phyloP scores from a whole-genome alignment of 1,140 invertebrate genomes.

The Formica exsecta region DNA sequence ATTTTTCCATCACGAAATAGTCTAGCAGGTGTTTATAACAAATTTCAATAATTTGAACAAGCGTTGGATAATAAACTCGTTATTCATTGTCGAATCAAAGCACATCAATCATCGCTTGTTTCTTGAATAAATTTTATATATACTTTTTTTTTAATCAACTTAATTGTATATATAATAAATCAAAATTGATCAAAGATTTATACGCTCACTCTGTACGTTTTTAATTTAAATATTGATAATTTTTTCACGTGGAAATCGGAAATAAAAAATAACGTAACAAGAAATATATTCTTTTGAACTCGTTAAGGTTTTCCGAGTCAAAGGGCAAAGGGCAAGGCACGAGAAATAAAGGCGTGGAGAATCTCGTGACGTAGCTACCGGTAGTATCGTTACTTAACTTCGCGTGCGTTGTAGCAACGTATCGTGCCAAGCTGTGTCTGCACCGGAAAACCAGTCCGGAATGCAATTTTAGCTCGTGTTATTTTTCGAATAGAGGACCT shows the following conservation, averaged over 20 bases:
- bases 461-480: constrained; percentile 11
- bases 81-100: not conserved
- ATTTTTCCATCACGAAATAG: not conserved
- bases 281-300: constrained; percentile 9
- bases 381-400: constrained; percentile 45
- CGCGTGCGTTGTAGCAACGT: constrained; percentile 32
- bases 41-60: not conserved
- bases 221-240: not conserved
- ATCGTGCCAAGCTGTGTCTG: constrained; percentile 31
- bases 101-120: not conserved
- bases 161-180: too few species aligned
- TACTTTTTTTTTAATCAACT: not conserved
- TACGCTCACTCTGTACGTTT: not conserved
- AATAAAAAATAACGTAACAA: too few species aligned
- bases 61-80: not conserved
- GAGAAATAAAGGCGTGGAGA: constrained; percentile 15
- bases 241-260: not conserved
- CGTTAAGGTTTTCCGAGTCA: constrained; percentile 23
- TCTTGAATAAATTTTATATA: constrained; percentile 6
- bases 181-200: too few species aligned
- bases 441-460: constrained; percentile 12
- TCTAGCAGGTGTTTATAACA: not conserved
- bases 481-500: constrained; percentile 4
- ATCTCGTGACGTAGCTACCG: constrained; percentile 31
- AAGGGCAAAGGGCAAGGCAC: not conserved